Evolutionary conservation across 2,797 vertebrate species (phyloP).

Genomic region (Hippoglossus hippoglossus): DNA sequence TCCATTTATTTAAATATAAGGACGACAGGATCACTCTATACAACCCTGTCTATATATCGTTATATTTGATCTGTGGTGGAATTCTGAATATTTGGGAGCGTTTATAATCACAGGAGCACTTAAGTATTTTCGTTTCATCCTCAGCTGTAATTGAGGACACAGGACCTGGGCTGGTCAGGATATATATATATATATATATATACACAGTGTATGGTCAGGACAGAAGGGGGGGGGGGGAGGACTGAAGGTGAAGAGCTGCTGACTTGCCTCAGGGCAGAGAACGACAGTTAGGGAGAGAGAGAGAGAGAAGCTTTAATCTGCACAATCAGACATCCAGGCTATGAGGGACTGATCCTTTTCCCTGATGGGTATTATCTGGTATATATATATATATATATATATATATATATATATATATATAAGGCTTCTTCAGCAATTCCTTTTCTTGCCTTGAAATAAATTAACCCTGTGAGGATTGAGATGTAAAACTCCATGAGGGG

Average conservation of each 20-base stretch:
- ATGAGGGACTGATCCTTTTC: conserved; percentile 67
- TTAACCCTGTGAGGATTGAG: conserved; percentile 32
- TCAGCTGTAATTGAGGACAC: conserved; percentile 1
- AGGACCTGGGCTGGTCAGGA: conserved; percentile 28
- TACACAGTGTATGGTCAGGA: conserved; percentile 29
- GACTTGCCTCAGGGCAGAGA: conserved; percentile 70
- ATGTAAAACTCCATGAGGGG: conserved; percentile 3
- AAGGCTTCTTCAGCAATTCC: conserved; percentile 54
- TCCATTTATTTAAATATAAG: too few species aligned
- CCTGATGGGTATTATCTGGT: conserved; percentile 60
- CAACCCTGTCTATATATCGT: neutral
- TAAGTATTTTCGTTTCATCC: neutral
- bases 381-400: too few species aligned
- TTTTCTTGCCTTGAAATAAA: conserved; percentile 43
- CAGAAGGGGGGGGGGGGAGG: conserved; percentile 16
- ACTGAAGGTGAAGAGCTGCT: conserved; percentile 57
- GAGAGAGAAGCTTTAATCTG: conserved; percentile 72
- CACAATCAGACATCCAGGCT: conserved; percentile 65
- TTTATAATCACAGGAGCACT: conserved; percentile 1
- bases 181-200: too few species aligned
- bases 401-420: too few species aligned
- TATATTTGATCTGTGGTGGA: neutral
- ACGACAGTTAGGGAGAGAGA: conserved; percentile 47
- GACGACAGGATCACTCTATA: neutral
- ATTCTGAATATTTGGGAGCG: neutral